These are phyloP conservation scores for Metridium senile DNA, from an alignment of 92 coral and sea anemone species.

Conservation along the genomic window DNA sequence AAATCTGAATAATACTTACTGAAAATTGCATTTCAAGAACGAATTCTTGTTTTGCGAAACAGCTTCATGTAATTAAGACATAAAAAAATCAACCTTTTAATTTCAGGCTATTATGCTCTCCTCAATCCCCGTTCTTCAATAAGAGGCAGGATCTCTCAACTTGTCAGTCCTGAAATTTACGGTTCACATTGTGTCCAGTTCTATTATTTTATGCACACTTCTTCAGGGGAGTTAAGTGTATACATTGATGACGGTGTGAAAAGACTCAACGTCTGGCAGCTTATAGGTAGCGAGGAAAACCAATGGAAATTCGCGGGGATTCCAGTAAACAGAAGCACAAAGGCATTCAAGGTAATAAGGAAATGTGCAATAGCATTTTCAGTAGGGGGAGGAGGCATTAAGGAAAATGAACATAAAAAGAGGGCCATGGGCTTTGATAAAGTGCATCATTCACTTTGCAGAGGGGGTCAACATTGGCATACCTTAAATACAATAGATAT, in stretches of 20 bases:
- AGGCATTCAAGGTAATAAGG: constrained; percentile 33
- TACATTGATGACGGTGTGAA: constrained; percentile 37
- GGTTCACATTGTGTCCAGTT: constrained; percentile 52
- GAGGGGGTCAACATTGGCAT: no score
- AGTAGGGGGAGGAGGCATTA: background rate
- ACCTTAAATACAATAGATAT: no score
- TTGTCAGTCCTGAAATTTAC: constrained; percentile 44
- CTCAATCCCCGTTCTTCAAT: background rate
- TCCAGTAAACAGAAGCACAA: constrained; percentile 8
- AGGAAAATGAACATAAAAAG: background rate
- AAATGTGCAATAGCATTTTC: background rate
- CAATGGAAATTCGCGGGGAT: constrained; percentile 42
- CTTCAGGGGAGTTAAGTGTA: constrained; percentile 52
- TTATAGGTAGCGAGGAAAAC: constrained; percentile 31
- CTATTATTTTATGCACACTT: constrained; percentile 56
- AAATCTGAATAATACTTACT: no score
- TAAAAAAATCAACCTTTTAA: background rate
- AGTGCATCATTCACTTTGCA: no score
- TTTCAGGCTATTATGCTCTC: background rate
- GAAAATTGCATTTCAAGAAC: no score
- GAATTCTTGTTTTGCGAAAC: no score
- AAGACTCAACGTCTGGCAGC: constrained; percentile 32
- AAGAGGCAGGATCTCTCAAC: constrained; percentile 34
- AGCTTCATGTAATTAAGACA: no score
- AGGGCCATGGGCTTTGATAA: no score